Evolutionary conservation across 2,113 vertebrate genomes (phyloP), one percentile per base, ranked within the genome.

Genomic region (Caretta caretta): DNA sequence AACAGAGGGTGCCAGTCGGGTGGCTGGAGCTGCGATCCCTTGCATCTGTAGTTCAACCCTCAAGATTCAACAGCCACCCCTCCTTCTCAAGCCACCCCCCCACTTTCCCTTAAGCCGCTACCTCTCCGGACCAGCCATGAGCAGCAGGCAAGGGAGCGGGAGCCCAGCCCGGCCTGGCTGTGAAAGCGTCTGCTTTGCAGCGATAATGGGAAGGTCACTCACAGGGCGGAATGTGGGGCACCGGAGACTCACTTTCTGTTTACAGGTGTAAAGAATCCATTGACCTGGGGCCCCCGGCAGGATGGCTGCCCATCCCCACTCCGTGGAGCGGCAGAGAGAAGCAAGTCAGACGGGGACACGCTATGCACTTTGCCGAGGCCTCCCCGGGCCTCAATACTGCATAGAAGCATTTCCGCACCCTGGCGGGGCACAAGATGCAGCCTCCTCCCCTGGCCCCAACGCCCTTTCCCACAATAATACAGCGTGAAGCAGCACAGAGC

Each of bases 351-450:
- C 89, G 89, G 97, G 96, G 96, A 97, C 96, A 92, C 1, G 35
- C 89, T 88, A 95, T 90, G 13, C 0, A 78, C 93, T 97, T 94
- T 94, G 97, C 96, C 94, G 94, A 31, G 83, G 92, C 94, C 92
- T 97, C 80, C 87, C 20, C 83, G 90, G 95, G 93, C 89, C 35
- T 38, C 10, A 24, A 38, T 11, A 20, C 42, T 13, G 42, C 20
- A 46, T 4, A 48, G 75, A 25, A 42, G 10, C 75, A 14, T 48
- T 97, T 96, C 95, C 14, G 96, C 96, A 96, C 91, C 92, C 95
- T 95, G 97, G 95, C 95, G 96, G 96, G 91, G 94, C 92, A 78
- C 94, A 94, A 96, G 93, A 95, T 95, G 96, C 93, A 92, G 93
- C 92, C 95, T 90, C 87, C 86, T 89, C 89, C 93, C 83, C 85